phyloP scores from a whole-genome alignment of 2,113 vertebrate genomes.

The Lynx canadensis region DNA sequence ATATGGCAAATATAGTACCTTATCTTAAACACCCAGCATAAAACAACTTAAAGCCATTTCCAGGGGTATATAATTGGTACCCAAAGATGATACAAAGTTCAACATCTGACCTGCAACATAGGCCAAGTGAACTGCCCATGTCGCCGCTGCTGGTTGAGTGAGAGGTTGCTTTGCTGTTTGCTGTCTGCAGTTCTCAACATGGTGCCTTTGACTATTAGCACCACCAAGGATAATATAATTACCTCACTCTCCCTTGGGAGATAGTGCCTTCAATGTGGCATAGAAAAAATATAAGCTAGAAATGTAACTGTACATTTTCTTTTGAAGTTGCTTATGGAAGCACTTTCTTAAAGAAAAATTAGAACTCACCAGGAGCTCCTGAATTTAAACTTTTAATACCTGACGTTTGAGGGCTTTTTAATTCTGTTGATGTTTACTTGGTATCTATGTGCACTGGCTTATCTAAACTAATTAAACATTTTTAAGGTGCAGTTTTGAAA shows the following conservation, averaged over 20 bases:
- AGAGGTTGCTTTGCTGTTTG: background rate
- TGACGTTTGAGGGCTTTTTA: background rate
- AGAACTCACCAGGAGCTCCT: background rate
- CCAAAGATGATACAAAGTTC: background rate
- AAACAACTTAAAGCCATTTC: background rate
- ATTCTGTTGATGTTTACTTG: background rate
- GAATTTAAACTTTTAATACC: conserved; percentile 12
- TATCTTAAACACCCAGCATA: background rate
- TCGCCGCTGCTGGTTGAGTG: rapidly evolving
- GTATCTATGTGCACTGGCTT: background rate
- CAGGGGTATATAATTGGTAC: background rate
- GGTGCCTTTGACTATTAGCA: background rate
- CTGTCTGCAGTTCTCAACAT: background rate
- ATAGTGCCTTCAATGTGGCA: background rate
- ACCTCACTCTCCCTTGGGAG: background rate
- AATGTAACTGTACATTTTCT: background rate
- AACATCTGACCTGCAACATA: background rate
- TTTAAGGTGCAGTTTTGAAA: background rate
- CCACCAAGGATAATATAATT: background rate
- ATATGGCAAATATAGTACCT: background rate
- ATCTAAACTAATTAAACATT: background rate
- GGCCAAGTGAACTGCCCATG: background rate
- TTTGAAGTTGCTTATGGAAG: background rate
- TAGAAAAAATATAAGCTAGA: background rate
- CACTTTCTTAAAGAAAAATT: background rate